Percentiles rank a stretch among this genome's conserved stretches.
Evolutionary conservation across 1,140 invertebrate species (phyloP).

Genomic region (Drosophila sproati): DNA sequence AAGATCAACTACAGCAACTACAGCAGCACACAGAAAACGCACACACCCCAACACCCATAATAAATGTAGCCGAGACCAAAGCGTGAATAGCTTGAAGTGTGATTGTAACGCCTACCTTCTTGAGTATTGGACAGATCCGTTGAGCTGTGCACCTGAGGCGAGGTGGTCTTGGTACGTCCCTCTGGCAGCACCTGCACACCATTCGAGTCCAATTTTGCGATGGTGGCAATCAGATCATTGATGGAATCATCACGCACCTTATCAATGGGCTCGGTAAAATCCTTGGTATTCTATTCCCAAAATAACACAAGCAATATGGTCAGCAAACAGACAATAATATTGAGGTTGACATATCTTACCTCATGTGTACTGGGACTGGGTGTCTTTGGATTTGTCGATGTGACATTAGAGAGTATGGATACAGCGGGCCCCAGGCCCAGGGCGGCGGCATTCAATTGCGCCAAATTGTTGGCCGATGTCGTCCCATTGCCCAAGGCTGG

Average conservation of each 20-base stretch:
- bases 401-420: conserved; percentile 86
- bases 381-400: conserved; percentile 92
- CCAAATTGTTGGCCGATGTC: conserved; percentile 22
- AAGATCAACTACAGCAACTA: background rate
- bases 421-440: conserved; percentile 76
- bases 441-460: conserved; percentile 70
- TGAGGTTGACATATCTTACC: conserved; percentile 35
- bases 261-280: conserved; percentile 87
- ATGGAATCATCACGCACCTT: conserved; percentile 92
- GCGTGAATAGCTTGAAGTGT: background rate
- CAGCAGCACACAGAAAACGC: background rate
- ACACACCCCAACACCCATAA: conserved; percentile 9
- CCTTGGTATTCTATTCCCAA: conserved; percentile 78
- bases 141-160: conserved; percentile 87
- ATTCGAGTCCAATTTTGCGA: conserved; percentile 92
- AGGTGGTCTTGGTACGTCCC: conserved; percentile 85
- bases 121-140: conserved; percentile 86
- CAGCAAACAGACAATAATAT: no score
- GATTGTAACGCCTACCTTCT: conserved; percentile 71
- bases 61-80: conserved; percentile 15
- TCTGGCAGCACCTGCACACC: conserved; percentile 90
- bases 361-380: conserved; percentile 89
- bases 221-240: conserved; percentile 93
- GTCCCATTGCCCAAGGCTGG: conserved; percentile 45
- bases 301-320: background rate